Evolutionary conservation across 2,888 invertebrate species (phyloP), one percentile per base, ranked within the genome.

Genomic region (Synanthedon myopaeformis): DNA sequence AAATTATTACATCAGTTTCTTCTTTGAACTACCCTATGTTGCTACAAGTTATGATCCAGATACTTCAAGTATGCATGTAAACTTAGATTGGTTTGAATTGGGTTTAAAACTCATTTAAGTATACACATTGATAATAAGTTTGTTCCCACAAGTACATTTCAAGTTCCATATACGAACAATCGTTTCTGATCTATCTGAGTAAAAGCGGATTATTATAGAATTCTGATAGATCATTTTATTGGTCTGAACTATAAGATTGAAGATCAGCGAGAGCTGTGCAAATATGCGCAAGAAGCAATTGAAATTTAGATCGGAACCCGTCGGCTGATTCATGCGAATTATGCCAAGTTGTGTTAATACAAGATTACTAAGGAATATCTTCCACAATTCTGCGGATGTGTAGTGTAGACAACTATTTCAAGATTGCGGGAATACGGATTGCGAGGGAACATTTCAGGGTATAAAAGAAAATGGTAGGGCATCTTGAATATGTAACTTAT

Each of bases 391-490:
- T 52, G 53, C 55, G 42, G 55, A 56, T 58, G 52, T 54, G 54
- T 53, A 49, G 53, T 57, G 51, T 54, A 53, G 52, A 57, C 58
- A 69, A 67, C 61, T 66, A 64, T 66, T 66, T 63, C 57, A 63
- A 67, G 65, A 63, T 63, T 63, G 66, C 63, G 55, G 57, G 19
- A 60, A 52, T 59, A 55, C 41, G 42, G 50, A 53, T 17, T 48
- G 51, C 13, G 45, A 10, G 54, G 55, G 42, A 12, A 42, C 45
- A 41, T 35, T 35, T 35, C 35, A 35, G 10, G 35, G 35, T 35
- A 35, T 35, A 35, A 35, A 8, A 35, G 35, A 10, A 35, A 1
- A 35, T 35, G 35, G 35, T 35, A 35, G 35, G 35, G 35, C 35
- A 35, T 35, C 35, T 35, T 35, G 35, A 10, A 10, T 23, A 23